Base-by-base conservation (phyloP, 2,888 invertebrate genomes). In the Podotricha telesiphe region DNA sequence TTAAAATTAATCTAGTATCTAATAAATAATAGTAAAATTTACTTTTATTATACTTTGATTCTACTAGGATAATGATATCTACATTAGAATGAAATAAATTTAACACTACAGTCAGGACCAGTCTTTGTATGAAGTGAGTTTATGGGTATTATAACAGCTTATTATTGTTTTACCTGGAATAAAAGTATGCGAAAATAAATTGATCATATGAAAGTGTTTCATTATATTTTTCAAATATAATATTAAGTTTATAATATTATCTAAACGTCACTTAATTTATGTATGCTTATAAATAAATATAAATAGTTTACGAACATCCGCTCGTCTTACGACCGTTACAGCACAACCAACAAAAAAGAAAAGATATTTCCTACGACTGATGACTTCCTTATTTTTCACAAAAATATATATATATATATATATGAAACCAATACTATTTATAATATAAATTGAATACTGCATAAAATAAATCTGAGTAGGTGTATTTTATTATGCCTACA, bases 361-460 rank as follows among this genome's bases (percentile, higher is more conserved):
- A 15, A 48, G 28, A 47, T 48, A 55, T 61, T 61, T 65, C 55
- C 69, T 61, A 65, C 20, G 37, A 55, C 50, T 66, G 58, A 58
- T 47, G 56, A 58, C 58, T 66, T 66, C 58, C 58, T 66, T 48
- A 66, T 66, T 59, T 59, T 59, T 59, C 55, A 65, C 45, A 40
- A 65, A 17, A 55, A 65, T 65, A 65, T 53, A 55, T 28, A 19
- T 17, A 55, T 28, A 19, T 17, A 5, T 34, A 51, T 40, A 19
- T 11, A 34, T 55, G 20, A 17, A 50, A 62, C 42, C 22, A 40
- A 28, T 6, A 48, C 1, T 37, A 65, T 20, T 13, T 47, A 6
- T 40, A 45, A 13, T 17, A 64, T 13, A 22, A 10, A 13, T 58
- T 8, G 5, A 37, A 8, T 37, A 1, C 7, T 13, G 13, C 4